Evolutionary conservation across 1,140 invertebrate genomes (phyloP), one percentile per base, ranked within the genome.

Genomic region (Caenorhabditis inopinata): DNA sequence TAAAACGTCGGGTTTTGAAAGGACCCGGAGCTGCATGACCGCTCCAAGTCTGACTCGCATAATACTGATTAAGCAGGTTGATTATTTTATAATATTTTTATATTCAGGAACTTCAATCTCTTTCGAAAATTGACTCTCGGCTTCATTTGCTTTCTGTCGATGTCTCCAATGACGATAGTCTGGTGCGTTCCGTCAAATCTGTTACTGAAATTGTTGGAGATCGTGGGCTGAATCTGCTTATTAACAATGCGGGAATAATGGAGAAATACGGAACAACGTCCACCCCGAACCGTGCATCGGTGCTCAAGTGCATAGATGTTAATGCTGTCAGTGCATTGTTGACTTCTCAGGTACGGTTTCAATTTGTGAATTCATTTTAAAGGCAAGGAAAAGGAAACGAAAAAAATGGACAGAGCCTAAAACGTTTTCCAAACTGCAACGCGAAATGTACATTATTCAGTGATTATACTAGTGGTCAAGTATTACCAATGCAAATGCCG

Each of bases 211-310:
- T 79, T 21, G 78, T 79, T n/a, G 78, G 78, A 12, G 68, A 79
- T 48, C 25, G 29, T 38, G 78, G 78, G 16, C 29, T 79, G 42
- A 79, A 48, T 18, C n/a, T 79, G 6, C 46, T 82, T 2, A 80
- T 82, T 18, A 82, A 82, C 48, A 82, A 82, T 47, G 81, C 81
- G n/a, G 81, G 81, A 38, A 38, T 80, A n/a, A 47, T 73, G 47
- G 78, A 49, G 27, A 7, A 25, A 35, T 79, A 79, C 29, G 62
- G 47, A 25, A 73, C 27, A 9, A 49, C 32, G n/a, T 74, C 62
- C 11, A 35, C 62, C 16, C 51, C 29, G 14, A 74, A 32, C 12
- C 46, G 46, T 14, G 35, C 45, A 25, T 48, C 78, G 16, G 73
- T 49, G n/a, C 18, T 42, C 27, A 35, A 68, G 21, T 68, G 58